Conservation (phyloP, 2,113 vertebrate species). For the Melanocharis versteri region DNA sequence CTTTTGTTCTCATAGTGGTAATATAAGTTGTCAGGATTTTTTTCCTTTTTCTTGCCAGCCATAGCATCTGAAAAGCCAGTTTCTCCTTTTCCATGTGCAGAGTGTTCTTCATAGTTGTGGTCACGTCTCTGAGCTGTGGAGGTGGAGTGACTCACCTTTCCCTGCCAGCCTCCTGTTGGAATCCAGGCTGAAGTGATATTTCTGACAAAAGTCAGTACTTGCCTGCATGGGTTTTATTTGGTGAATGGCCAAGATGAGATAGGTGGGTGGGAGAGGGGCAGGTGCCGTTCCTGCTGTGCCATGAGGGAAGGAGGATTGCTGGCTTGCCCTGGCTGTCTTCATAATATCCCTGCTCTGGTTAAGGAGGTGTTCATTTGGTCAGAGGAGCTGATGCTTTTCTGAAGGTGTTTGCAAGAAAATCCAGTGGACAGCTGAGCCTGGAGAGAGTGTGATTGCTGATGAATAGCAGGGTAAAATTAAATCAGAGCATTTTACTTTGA, state of each 20-base stretch:
- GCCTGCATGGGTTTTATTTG: neutral
- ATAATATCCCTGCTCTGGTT: neutral
- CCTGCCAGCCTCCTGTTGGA: neutral
- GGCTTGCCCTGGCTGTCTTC: fast-evolving
- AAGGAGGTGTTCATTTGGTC: neutral
- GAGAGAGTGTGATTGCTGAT: neutral
- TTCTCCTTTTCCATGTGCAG: neutral
- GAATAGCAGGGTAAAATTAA: neutral
- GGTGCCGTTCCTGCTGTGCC: neutral
- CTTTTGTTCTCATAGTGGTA: neutral
- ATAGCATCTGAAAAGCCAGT: neutral
- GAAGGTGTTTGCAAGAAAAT: neutral
- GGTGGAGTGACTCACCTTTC: neutral
- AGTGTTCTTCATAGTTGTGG: fast-evolving
- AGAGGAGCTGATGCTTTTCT: neutral
- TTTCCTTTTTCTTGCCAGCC: neutral
- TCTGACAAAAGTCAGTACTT: neutral
- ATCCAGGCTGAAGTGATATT: neutral
- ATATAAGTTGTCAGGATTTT: neutral
- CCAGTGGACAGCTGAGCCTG: neutral
- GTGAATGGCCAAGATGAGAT: neutral
- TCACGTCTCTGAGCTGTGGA: neutral
- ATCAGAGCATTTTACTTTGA: neutral
- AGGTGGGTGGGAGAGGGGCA: neutral
- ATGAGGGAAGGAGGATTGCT: neutral